Evolutionary conservation across 2,797 vertebrate genomes (phyloP).

Genomic region (Hybognathus amarus): DNA sequence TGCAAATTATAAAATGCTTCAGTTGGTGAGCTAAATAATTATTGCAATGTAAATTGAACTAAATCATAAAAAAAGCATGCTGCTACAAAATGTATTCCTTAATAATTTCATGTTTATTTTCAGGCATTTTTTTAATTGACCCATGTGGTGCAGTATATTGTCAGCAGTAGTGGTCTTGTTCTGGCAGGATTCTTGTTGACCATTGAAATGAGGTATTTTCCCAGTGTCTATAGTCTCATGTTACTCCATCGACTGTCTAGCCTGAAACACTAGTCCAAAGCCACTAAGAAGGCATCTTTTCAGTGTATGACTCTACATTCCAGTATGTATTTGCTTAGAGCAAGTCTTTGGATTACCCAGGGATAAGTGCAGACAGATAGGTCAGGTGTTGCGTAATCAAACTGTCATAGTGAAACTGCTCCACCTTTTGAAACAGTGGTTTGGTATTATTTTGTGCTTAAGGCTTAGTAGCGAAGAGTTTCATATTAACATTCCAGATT

Average conservation of each 20-base stretch:
- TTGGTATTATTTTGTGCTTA: neutral
- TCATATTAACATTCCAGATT: too few species aligned
- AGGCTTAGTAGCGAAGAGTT: too few species aligned
- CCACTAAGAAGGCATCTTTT: neutral
- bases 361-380: neutral
- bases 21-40: neutral
- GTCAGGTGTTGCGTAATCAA: neutral
- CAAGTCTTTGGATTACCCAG: neutral
- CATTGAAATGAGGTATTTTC: neutral
- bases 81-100: neutral
- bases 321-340: neutral
- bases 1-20: neutral
- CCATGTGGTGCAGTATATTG: neutral
- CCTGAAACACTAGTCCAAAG: neutral
- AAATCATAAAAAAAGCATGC: neutral
- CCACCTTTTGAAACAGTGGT: neutral
- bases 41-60: neutral
- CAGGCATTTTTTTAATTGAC: neutral
- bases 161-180: neutral
- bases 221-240: neutral
- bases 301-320: neutral
- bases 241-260: neutral
- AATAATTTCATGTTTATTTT: too few species aligned
- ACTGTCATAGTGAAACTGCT: neutral
- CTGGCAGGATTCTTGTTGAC: neutral